phyloP scores from a whole-genome alignment of 2,113 vertebrate genomes.

The Xenus cinereus region DNA sequence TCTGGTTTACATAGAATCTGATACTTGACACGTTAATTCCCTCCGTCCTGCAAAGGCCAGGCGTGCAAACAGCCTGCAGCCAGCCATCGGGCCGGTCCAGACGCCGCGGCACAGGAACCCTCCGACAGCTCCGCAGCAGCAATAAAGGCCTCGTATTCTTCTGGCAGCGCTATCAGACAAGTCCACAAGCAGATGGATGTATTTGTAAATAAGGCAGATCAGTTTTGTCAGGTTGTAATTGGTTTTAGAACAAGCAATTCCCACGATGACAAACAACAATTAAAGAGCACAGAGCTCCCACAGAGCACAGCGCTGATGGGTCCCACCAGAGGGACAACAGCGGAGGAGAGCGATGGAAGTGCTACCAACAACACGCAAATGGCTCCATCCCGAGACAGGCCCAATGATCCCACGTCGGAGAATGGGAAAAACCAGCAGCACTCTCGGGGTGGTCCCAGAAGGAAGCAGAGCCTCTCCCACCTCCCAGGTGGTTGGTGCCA shows the following conservation, averaged over 20 bases:
- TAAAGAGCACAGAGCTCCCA: background rate
- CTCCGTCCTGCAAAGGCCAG: accelerated
- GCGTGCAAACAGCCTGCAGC: accelerated
- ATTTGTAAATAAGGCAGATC: constrained; percentile 63
- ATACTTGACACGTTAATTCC: accelerated
- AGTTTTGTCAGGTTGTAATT: constrained; percentile 60
- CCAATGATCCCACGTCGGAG: accelerated
- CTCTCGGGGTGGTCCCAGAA: background rate
- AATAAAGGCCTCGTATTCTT: background rate
- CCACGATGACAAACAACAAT: constrained; percentile 26
- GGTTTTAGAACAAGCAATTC: constrained; percentile 58
- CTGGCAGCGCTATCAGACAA: background rate
- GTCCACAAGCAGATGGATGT: constrained; percentile 44
- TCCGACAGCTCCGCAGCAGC: background rate
- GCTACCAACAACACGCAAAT: accelerated
- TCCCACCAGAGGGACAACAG: background rate
- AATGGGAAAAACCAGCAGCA: background rate
- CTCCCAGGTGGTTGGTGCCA: background rate
- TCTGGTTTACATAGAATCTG: accelerated
- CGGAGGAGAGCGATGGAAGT: background rate
- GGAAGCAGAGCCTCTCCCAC: background rate
- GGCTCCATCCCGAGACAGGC: accelerated
- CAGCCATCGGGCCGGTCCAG: accelerated
- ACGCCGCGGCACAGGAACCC: accelerated
- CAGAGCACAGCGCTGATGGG: accelerated